Evolutionary conservation across 2,888 invertebrate genomes (phyloP).

Genomic region (Dilophus febrilis): DNA sequence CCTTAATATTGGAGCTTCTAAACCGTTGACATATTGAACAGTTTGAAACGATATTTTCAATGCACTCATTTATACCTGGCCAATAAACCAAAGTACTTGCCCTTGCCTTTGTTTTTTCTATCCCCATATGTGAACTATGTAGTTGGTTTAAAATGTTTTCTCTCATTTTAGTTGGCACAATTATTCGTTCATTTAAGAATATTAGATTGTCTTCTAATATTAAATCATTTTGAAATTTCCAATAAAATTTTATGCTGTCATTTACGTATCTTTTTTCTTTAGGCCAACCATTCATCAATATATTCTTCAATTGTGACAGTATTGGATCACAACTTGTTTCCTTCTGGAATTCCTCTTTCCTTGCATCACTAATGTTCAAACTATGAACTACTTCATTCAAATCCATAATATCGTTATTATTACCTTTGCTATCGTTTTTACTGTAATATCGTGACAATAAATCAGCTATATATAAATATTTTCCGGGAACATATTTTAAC

Average conservation of each 20-base stretch:
- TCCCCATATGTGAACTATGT: conserved; percentile 10
- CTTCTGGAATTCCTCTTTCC: conserved; percentile 7
- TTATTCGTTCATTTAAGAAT: conserved; percentile 1
- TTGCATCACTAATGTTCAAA: conserved; percentile 8
- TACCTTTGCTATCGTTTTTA: conserved; percentile 5
- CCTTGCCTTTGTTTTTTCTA: conserved; percentile 11
- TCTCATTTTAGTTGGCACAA: not conserved
- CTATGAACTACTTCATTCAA: conserved; percentile 6
- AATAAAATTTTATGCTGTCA: not conserved
- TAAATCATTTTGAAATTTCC: not conserved
- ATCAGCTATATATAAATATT: conserved; percentile 6
- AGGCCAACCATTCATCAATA: conserved; percentile 10
- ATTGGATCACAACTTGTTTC: conserved; percentile 8
- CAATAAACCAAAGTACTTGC: conserved; percentile 11
- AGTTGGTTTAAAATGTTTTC: not conserved
- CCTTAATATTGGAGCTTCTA: conserved; percentile 1
- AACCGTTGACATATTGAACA: conserved; percentile 11
- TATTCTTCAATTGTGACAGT: conserved; percentile 7
- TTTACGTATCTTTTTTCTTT: not conserved
- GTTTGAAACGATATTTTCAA: conserved; percentile 6
- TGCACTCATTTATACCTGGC: conserved; percentile 9
- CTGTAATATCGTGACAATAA: conserved; percentile 4
- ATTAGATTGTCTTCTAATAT: not conserved
- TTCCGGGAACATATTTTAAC: conserved; percentile 11
- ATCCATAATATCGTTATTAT: conserved; percentile 3